These are phyloP conservation scores for Mobula hypostoma DNA, from an alignment of 2,113 vertebrate genomes.

Conservation along the genomic window DNA sequence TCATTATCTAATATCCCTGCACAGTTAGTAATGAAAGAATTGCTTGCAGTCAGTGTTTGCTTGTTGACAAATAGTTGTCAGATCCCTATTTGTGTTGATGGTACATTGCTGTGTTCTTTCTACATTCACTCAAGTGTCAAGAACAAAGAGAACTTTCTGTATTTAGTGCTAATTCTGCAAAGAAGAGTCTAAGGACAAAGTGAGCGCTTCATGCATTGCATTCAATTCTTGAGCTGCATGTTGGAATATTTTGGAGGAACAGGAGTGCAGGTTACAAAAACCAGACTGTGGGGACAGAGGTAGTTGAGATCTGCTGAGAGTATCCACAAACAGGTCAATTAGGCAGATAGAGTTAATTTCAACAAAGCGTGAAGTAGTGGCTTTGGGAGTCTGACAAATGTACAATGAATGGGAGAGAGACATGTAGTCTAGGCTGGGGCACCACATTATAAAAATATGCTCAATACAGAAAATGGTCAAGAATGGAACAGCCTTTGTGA, in stretches of 20 bases:
- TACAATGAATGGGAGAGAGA: too few relatives aligned
- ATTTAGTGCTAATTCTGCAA: neutral
- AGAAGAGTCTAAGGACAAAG: neutral
- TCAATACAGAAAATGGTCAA: too few relatives aligned
- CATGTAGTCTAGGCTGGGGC: too few relatives aligned
- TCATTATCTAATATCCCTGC: conserved; percentile 28
- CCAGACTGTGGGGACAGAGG: too few relatives aligned
- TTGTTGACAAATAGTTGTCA: neutral
- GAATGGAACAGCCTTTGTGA: too few relatives aligned
- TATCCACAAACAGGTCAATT: too few relatives aligned
- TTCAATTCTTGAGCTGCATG: neutral
- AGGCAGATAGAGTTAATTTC: too few relatives aligned
- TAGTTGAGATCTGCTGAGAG: too few relatives aligned
- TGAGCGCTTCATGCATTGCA: neutral
- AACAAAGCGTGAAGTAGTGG: too few relatives aligned
- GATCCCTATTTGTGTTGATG: neutral
- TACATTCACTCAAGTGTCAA: neutral
- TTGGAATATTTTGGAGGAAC: neutral
- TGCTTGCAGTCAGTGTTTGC: neutral
- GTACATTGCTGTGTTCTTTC: neutral
- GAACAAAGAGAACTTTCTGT: neutral
- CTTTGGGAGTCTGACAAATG: too few relatives aligned
- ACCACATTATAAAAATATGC: too few relatives aligned
- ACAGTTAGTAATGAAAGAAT: conserved; percentile 27
- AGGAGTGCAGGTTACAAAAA: too few relatives aligned